Conservation (phyloP, 2,113 vertebrate species). For the Tachycineta bicolor region DNA sequence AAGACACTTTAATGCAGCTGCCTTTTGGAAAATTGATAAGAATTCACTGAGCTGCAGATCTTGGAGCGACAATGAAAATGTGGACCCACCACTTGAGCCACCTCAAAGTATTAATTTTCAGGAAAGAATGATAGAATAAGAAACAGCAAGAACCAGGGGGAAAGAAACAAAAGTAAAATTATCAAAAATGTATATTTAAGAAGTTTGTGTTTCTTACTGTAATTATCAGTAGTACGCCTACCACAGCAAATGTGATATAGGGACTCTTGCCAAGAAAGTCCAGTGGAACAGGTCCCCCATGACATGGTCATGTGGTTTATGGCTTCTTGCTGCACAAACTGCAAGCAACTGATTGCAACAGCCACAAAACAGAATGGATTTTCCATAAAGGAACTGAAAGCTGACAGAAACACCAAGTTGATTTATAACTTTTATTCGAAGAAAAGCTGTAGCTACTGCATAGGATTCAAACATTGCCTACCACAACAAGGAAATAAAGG, state of each 20-base stretch:
- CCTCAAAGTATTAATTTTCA: background rate
- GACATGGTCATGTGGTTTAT: background rate
- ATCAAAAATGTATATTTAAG: background rate
- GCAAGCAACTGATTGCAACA: background rate
- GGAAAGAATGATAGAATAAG: background rate
- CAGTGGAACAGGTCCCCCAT: background rate
- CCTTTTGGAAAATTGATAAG: background rate
- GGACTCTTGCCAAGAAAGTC: background rate
- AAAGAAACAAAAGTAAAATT: background rate
- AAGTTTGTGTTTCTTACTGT: background rate
- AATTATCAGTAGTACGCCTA: background rate
- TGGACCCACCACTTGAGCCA: background rate
- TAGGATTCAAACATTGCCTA: background rate
- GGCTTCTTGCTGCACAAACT: background rate
- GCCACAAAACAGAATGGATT: background rate
- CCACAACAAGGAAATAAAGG: background rate
- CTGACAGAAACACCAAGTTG: background rate
- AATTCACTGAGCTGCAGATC: background rate
- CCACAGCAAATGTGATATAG: background rate
- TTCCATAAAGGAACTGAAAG: background rate
- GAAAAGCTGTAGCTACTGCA: background rate
- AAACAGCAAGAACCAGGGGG: background rate
- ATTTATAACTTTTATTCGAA: background rate
- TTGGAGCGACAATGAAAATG: background rate
- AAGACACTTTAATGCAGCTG: background rate